These are phyloP conservation scores for Scylla paramamosain DNA, from an alignment of 1,140 invertebrate species.

Conservation along the genomic window DNA sequence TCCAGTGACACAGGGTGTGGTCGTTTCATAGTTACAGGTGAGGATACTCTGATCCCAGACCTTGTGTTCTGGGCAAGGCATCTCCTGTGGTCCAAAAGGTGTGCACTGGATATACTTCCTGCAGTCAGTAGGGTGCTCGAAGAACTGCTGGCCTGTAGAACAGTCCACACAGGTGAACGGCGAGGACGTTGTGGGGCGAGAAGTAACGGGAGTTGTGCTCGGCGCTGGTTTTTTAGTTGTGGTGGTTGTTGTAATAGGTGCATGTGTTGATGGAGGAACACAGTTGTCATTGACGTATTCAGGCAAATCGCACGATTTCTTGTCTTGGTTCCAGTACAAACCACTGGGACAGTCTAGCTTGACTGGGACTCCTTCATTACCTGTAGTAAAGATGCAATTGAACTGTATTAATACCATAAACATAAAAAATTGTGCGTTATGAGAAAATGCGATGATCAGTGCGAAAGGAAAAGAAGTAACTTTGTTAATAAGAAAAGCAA, in stretches of 20 bases:
- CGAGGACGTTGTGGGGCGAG: background rate
- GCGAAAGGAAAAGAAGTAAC: too few species aligned
- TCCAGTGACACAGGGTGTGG: constrained; percentile 29
- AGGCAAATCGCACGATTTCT: background rate
- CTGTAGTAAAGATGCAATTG: background rate
- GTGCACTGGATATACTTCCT: constrained; percentile 47
- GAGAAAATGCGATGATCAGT: too few species aligned
- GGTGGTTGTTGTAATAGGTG: background rate
- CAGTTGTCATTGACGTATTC: background rate
- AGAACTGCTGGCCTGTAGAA: constrained; percentile 22
- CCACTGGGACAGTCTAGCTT: background rate
- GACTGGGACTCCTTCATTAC: background rate
- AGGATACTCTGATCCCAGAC: constrained; percentile 44
- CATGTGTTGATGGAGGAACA: background rate
- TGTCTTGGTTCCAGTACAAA: background rate
- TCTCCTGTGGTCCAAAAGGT: constrained; percentile 33
- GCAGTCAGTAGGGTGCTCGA: constrained; percentile 42
- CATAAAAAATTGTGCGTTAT: too few species aligned
- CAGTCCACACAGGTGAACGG: constrained; percentile 38
- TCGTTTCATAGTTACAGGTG: constrained; percentile 37
- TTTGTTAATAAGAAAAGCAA: too few species aligned
- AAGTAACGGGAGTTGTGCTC: background rate
- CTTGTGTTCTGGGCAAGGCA: constrained; percentile 13
- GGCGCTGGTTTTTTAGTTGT: background rate
- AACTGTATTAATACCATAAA: too few species aligned